phyloP scores from a whole-genome alignment of 2,888 invertebrate species.

The Aromia moschata region DNA sequence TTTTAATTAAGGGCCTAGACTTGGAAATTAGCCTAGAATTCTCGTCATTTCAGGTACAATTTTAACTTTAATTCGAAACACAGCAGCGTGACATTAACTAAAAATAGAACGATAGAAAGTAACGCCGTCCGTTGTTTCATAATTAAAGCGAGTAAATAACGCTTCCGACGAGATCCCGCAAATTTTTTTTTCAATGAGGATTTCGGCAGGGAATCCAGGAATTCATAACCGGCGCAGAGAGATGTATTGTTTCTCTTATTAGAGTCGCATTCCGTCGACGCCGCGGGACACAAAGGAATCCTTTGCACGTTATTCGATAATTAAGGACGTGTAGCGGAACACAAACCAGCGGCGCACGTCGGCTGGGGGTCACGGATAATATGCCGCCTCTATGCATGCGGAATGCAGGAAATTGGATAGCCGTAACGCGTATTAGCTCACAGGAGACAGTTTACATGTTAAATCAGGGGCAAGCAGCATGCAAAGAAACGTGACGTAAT shows the following conservation, averaged over 20 bases:
- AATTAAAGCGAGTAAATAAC: background rate
- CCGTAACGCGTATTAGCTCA: no score
- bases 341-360: background rate
- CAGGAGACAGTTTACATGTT: no score
- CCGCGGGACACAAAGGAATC: background rate
- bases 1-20: no score
- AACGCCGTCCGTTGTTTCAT: background rate
- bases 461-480: no score
- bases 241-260: background rate
- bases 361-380: no score
- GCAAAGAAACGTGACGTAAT: no score
- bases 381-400: no score
- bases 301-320: slow-evolving; percentile 2
- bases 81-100: no score
- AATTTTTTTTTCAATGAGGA: background rate
- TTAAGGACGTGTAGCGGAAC: background rate
- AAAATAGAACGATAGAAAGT: background rate
- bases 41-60: no score
- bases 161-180: background rate
- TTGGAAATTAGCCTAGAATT: no score
- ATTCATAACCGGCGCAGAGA: background rate
- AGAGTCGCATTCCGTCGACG: background rate
- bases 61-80: no score
- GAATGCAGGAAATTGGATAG: no score
- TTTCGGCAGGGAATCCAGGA: background rate